Conservation (phyloP, 1,140 invertebrate genomes). For the Bombus vancouverensis region DNA sequence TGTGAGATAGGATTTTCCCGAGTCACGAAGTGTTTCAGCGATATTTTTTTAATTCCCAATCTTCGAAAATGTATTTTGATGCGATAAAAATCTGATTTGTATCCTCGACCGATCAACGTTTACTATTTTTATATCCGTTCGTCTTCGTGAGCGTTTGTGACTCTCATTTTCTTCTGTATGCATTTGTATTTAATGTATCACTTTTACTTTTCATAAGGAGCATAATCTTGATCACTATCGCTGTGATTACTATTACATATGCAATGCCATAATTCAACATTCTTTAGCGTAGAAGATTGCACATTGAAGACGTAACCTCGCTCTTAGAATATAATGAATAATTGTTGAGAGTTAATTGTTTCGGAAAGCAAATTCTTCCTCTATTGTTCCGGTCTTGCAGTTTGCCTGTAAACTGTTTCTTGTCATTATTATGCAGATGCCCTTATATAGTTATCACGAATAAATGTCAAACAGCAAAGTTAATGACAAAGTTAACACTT, state of each 20-base stretch:
- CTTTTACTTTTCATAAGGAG: neutral
- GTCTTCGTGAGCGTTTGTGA: neutral
- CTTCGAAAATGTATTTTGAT: too few species aligned
- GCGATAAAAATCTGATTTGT: neutral
- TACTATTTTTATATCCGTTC: too few species aligned
- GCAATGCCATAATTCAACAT: neutral
- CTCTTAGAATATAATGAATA: neutral
- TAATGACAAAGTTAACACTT: neutral
- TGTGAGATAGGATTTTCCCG: too few species aligned
- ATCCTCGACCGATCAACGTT: too few species aligned
- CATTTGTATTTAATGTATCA: neutral
- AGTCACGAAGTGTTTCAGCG: too few species aligned
- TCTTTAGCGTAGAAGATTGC: neutral
- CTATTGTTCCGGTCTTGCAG: neutral
- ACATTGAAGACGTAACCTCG: neutral
- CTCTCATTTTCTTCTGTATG: neutral
- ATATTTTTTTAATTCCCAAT: neutral
- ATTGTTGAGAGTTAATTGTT: neutral
- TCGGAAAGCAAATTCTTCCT: neutral
- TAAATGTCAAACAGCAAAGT: neutral
- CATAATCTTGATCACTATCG: neutral
- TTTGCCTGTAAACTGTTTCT: neutral
- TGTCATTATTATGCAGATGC: neutral
- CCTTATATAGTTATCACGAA: neutral
- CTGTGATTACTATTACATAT: neutral